Percentiles rank a stretch among this genome's conserved stretches.
phyloP scores from a whole-genome alignment of 2,797 vertebrate genomes.

The Erethizon dorsatum region DNA sequence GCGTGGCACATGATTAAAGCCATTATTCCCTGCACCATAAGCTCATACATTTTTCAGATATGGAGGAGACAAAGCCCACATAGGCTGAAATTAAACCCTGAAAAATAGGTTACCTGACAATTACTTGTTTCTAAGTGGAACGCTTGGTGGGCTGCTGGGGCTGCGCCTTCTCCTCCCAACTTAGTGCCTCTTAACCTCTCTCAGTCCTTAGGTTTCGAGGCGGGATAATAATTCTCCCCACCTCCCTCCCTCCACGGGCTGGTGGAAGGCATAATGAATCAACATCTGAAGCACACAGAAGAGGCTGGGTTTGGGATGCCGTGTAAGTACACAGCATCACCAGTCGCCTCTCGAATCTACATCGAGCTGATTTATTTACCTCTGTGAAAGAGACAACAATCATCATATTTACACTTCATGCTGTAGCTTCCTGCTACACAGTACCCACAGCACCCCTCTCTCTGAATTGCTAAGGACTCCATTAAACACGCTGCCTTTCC shows the following conservation, averaged over 20 bases:
- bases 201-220: slow-evolving; percentile 25
- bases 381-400: slow-evolving; percentile 83
- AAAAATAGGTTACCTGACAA: slow-evolving; percentile 85
- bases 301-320: slow-evolving; percentile 60
- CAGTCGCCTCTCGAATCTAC: slow-evolving; percentile 75
- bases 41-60: slow-evolving; percentile 73
- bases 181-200: slow-evolving; percentile 76
- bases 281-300: slow-evolving; percentile 49
- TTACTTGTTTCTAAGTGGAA: slow-evolving; percentile 79
- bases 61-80: slow-evolving; percentile 75
- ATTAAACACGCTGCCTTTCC: neutral
- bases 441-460: slow-evolving; percentile 5
- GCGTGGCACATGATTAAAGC: slow-evolving; percentile 24
- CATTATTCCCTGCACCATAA: slow-evolving; percentile 55
- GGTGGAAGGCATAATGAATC: slow-evolving; percentile 75
- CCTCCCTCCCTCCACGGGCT: slow-evolving; percentile 40
- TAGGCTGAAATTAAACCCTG: slow-evolving; percentile 80
- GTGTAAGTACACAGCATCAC: slow-evolving; percentile 69
- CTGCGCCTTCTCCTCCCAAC: slow-evolving; percentile 48
- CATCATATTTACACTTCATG: slow-evolving; percentile 80
- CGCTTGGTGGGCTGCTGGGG: neutral
- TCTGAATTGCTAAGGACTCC: neutral
- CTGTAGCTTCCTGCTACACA: slow-evolving; percentile 31
- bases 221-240: slow-evolving; percentile 62
- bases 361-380: slow-evolving; percentile 85